Evolutionary conservation across 2,113 vertebrate species (phyloP).

Genomic region (Chaenocephalus aceratus): DNA sequence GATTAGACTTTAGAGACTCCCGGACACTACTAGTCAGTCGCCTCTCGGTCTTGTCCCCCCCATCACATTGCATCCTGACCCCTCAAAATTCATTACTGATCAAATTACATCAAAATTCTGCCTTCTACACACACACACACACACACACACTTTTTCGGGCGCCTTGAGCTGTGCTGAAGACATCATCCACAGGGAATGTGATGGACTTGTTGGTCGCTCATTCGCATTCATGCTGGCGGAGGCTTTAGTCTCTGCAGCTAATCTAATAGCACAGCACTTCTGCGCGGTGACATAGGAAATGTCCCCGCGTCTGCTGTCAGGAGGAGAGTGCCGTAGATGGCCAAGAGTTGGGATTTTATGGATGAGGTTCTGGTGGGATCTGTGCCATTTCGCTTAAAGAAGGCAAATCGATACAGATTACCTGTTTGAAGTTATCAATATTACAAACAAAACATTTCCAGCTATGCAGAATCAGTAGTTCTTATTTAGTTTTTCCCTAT

Average conservation of each 20-base stretch:
- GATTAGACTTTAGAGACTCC: constrained; percentile 95
- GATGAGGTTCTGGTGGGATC: background rate
- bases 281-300: constrained; percentile 52
- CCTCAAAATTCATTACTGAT: constrained; percentile 99
- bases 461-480: background rate
- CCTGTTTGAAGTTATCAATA: constrained; percentile 6
- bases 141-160: constrained; percentile 22
- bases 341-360: constrained; percentile 24
- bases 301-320: constrained; percentile 32
- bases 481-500: too few relatives aligned
- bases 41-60: constrained; percentile 90
- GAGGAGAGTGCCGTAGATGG: constrained; percentile 5
- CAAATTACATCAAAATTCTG: constrained; percentile 96
- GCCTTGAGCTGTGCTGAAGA: constrained; percentile 89
- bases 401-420: constrained; percentile 13
- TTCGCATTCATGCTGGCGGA: constrained; percentile 60
- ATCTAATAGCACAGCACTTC: constrained; percentile 74
- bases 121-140: constrained; percentile 31
- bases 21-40: constrained; percentile 93
- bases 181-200: constrained; percentile 82
- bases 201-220: constrained; percentile 61
- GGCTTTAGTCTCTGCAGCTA: constrained; percentile 63
- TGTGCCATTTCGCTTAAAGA: constrained; percentile 2
- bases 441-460: background rate
- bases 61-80: constrained; percentile 80